A percentile compares a stretch with the other conserved stretches of the same genome.
Conservation (phyloP, 2,797 vertebrate species). For the Hybognathus amarus region DNA sequence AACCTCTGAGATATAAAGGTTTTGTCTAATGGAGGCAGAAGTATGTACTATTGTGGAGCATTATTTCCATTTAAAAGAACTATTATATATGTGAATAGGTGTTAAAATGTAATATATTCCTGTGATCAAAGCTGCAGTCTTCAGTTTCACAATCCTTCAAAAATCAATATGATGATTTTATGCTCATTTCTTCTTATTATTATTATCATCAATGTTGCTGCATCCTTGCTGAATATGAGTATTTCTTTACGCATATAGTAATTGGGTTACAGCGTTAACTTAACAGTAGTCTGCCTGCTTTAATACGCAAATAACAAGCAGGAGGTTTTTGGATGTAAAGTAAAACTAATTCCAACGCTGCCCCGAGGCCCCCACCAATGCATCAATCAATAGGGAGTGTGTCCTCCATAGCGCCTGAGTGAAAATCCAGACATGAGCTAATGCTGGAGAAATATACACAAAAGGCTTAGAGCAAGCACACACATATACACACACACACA, state of each 20-base stretch:
- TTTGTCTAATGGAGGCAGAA: background rate
- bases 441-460: constrained; percentile 53
- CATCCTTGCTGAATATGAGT: background rate
- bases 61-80: background rate
- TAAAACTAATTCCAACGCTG: constrained; percentile 36
- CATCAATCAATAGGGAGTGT: constrained; percentile 50
- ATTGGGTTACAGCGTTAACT: background rate
- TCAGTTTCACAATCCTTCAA: background rate
- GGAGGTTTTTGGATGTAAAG: constrained; percentile 33
- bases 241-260: background rate
- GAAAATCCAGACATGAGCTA: constrained; percentile 61
- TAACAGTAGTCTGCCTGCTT: background rate
- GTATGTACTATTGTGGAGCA: background rate
- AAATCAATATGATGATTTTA: background rate
- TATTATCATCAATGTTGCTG: background rate
- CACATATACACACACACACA: constrained; percentile 42
- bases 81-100: background rate
- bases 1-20: background rate
- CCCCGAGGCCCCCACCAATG: constrained; percentile 49
- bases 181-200: background rate
- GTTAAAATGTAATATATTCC: background rate
- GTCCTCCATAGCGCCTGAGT: constrained; percentile 38
- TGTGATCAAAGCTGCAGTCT: background rate
- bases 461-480: constrained; percentile 29
- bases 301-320: constrained; percentile 22